Conservation (phyloP, 1,140 invertebrate species). For the Drosophila arawakana region DNA sequence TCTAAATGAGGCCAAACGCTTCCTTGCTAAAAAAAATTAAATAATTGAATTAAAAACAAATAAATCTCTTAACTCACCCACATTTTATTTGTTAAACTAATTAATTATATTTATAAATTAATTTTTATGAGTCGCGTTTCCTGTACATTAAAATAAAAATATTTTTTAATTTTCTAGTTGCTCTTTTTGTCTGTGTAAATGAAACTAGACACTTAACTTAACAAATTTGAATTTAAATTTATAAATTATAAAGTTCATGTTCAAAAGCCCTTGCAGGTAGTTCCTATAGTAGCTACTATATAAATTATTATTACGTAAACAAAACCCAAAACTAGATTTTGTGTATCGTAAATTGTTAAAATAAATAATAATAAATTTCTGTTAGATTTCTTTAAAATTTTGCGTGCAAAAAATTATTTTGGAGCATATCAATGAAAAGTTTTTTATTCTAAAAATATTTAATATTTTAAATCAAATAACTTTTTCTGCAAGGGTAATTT, state of each 20-base stretch:
- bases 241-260: too few species aligned
- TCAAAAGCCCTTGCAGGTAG: background rate
- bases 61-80: constrained; percentile 42
- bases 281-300: background rate
- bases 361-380: too few species aligned
- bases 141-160: constrained; percentile 70
- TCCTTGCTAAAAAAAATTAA: constrained; percentile 52
- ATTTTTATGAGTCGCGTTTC: constrained; percentile 44
- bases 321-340: too few species aligned
- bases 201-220: constrained; percentile 6
- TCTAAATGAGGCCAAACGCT: constrained; percentile 79
- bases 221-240: constrained; percentile 25
- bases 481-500: background rate
- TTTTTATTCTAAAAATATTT: too few species aligned
- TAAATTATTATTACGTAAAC: too few species aligned
- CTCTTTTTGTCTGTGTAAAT: constrained; percentile 61
- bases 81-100: constrained; percentile 27
- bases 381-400: too few species aligned
- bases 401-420: too few species aligned
- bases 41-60: background rate
- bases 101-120: constrained; percentile 20
- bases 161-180: constrained; percentile 60
- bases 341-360: too few species aligned
- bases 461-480: background rate
- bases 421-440: too few species aligned